Evolutionary conservation across 2,888 invertebrate genomes (phyloP), one percentile per base, ranked within the genome.

Genomic region (Polylopha cassiicola): DNA sequence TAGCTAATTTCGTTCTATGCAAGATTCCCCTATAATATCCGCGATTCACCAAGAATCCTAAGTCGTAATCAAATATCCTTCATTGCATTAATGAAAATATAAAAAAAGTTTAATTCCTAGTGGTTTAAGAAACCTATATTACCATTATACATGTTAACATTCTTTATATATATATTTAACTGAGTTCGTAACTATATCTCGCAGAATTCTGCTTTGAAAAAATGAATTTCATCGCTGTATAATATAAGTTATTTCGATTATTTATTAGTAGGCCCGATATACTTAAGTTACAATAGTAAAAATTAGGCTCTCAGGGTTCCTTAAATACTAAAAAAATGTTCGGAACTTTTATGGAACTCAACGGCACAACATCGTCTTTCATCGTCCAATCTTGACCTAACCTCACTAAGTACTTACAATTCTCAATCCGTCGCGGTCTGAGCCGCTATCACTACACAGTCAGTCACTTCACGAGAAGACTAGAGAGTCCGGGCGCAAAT

Each of bases 101-200:
- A 81, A 78, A 81, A 73, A 81, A 73, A 73, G 66, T 66, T 71
- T 76, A 78, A 79, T 70, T 68, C 71, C 81, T 82, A 82, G 61
- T 70, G 73, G 81, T 79, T 75, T 80, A 80, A 75, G 80, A 84
- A 84, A 82, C 79, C 80, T 82, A 82, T 66, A 71, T 76, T 81
- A 81, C 60, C 67, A 68, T 75, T 70, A 78, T 71, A 80, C 76
- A 74, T 63, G 72, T 81, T 81, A 82, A 79, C 79, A 76, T 78
- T 73, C 70, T 73, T 72, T 67, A 73, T 79, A 78, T 74, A 69
- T 69, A 72, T 69, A 73, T 73, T 61, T 67, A 69, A 71, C 65
- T 53, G 66, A 64, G 50, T 55, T 60, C 59, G 49, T 63, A 65
- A 63, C 72, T 73, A 74, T 65, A 52, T 51, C 53, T 46, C 48